These are phyloP conservation scores for Pangasianodon hypophthalmus DNA, from an alignment of 2,113 vertebrate species.

Conservation along the genomic window DNA sequence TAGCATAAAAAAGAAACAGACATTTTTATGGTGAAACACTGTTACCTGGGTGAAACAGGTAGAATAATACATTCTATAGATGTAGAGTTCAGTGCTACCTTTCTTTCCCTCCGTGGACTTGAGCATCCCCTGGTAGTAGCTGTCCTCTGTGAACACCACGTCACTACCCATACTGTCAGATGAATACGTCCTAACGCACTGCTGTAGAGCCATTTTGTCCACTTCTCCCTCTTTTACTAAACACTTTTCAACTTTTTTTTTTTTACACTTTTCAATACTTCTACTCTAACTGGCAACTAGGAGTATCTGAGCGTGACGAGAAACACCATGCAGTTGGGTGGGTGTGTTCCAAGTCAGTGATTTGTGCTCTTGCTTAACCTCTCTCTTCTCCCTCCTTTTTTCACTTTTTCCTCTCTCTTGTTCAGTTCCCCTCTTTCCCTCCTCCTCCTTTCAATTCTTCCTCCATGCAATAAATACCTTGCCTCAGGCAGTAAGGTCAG, in stretches of 20 bases:
- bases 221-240: conserved; percentile 15
- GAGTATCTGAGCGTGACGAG: conserved; percentile 31
- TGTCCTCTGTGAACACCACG: conserved; percentile 68
- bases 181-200: conserved; percentile 60
- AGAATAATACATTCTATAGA: neutral
- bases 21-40: neutral
- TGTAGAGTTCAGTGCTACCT: conserved; percentile 63
- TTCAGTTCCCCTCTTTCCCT: conserved; percentile 35
- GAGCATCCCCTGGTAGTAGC: conserved; percentile 65
- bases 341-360: conserved; percentile 61
- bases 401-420: conserved; percentile 17
- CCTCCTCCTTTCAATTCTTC: conserved; percentile 43
- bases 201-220: conserved; percentile 51
- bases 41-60: neutral
- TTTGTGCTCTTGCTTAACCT: conserved; percentile 50
- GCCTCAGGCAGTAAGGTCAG: conserved; percentile 59
- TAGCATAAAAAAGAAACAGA: neutral
- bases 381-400: conserved; percentile 29
- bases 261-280: neutral
- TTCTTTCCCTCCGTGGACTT: conserved; percentile 66
- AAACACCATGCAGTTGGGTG: conserved; percentile 51
- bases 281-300: conserved; percentile 24
- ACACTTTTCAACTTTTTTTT: neutral
- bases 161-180: conserved; percentile 70
- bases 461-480: conserved; percentile 61